Base-by-base conservation (phyloP, 2,113 vertebrate species). In the Phalacrocorax pelagicus region DNA sequence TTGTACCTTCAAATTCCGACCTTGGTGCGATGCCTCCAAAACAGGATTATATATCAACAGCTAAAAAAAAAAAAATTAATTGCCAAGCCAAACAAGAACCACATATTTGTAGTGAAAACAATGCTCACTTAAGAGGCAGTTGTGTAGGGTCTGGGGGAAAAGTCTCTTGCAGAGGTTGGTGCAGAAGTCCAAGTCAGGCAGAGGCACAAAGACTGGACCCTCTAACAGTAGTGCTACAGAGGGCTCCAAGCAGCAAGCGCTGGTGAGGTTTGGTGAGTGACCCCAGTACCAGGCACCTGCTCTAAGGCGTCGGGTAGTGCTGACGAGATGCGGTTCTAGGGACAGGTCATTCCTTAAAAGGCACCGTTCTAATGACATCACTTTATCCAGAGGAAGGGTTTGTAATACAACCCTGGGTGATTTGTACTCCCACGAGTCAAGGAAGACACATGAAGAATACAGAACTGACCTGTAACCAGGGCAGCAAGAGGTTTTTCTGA, bases 201-300 rank as follows among this genome's bases (percentile, higher is more conserved):
- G 1, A 55, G 52, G 75, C 52, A 81, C 63, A 42, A n/a, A 9
- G 21, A 6, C 0, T 0, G 36, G 75, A 18, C 51, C 47, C 58
- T 24, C 9, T 1, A 1, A 4, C 1, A 5, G 17, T 2, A 3
- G n/a, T 1, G 8, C 19, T 16, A 13, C 20, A 2, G 1, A 1
- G 67, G 38, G 36, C 67, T 61, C n/a, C 42, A 15, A 5, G 7
- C 36, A 19, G 47, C 23, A 13, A 8, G 40, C 0, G 2, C 44
- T 27, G 52, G 46, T 4, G 52, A 22, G 40, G 2, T 8, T 4
- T 6, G 52, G 22, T 19, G 19, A 23, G 17, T n/a, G 11, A 5
- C 22, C 55, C 52, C 15, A 3, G 52, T 0, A 10, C 27, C 5
- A 29, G 58, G 52, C 19, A 47, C 4, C n/a, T 29, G 7, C 19